phyloP scores from a whole-genome alignment of 2,797 vertebrate species.

The Sarcophilus harrisii region DNA sequence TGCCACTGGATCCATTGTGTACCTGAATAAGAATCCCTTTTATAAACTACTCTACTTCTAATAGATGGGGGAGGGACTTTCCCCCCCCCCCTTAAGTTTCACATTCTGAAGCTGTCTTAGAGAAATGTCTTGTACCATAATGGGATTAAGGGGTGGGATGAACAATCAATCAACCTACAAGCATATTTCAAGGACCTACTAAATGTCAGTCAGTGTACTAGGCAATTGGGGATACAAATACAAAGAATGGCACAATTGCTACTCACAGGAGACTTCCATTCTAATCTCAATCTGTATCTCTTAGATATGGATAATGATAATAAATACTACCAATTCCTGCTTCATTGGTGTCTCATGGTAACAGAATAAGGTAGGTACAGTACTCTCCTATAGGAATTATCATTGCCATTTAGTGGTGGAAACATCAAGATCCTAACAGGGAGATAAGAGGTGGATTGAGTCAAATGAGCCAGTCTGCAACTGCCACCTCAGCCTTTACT shows the following conservation, averaged over 20 bases:
- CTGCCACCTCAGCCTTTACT: not conserved
- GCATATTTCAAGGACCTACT: not conserved
- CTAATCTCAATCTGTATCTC: not conserved
- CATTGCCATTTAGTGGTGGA: not conserved
- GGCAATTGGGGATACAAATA: not conserved
- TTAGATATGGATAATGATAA: not conserved
- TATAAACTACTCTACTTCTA: not conserved
- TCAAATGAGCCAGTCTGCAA: not conserved
- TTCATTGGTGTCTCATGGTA: not conserved
- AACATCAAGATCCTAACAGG: not conserved
- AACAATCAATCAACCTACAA: not conserved
- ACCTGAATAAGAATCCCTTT: not conserved
- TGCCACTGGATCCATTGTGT: not conserved
- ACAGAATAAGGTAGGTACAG: not conserved
- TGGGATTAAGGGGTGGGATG: not conserved
- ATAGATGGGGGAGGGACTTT: not conserved
- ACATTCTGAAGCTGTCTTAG: not conserved
- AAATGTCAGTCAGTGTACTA: not conserved
- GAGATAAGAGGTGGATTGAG: not conserved
- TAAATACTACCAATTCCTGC: no score
- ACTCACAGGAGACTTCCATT: not conserved
- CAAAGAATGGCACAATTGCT: not conserved
- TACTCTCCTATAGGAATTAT: not conserved
- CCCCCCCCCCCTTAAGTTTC: not conserved
- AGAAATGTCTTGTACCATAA: not conserved